A percentile compares a stretch with the other conserved stretches of the same genome.
These are phyloP conservation scores for Megaceryle torquata DNA, from an alignment of 2,113 vertebrate species.

Conservation along the genomic window DNA sequence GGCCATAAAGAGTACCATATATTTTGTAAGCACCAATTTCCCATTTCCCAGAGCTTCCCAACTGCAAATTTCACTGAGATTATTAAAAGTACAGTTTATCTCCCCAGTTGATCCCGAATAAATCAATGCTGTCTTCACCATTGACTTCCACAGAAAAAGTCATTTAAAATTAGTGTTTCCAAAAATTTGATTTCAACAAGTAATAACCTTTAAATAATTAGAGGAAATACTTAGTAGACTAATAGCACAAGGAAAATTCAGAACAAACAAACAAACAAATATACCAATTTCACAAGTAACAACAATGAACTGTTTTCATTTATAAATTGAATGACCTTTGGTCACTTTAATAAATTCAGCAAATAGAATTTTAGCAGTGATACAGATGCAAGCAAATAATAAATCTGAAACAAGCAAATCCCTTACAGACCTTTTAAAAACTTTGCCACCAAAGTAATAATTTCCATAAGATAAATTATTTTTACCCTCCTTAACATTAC, in stretches of 20 bases:
- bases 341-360: not conserved
- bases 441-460: not conserved
- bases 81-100: not conserved
- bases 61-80: not conserved
- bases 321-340: not conserved
- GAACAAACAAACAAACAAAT: not conserved
- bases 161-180: not conserved
- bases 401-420: not conserved
- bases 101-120: not conserved
- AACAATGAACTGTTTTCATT: not conserved
- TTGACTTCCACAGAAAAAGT: not conserved
- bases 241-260: not conserved
- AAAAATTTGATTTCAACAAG: not conserved
- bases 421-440: not conserved
- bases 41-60: not conserved
- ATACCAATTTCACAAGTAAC: not conserved
- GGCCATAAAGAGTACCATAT: not conserved
- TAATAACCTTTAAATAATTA: not conserved
- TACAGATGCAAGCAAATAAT: not conserved
- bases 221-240: not conserved
- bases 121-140: not conserved
- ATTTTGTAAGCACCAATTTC: not conserved
- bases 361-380: not conserved
- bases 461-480: fast-evolving
- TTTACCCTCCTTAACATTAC: not conserved